Evolutionary conservation across 1,140 invertebrate species (phyloP), one percentile per base, ranked within the genome.

Genomic region (Leucophenga varia): DNA sequence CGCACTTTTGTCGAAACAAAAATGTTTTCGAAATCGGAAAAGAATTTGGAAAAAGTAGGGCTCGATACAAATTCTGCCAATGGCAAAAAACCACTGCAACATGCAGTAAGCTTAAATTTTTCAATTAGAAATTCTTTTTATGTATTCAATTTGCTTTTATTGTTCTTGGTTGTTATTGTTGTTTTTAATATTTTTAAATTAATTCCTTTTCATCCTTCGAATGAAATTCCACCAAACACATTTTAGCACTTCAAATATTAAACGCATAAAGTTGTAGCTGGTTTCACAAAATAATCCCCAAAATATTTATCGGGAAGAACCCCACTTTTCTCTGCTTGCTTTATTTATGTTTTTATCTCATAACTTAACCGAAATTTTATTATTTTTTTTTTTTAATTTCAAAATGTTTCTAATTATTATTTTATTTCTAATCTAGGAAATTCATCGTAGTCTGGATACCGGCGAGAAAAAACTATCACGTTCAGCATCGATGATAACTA

Each of bases 1-100:
- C 87, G 88, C 74, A 86, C 89, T 2, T 94, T 95, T 64, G 91
- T 95, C 1, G 93, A 94, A 74, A 93, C 90, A 1, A 93, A 93
- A 76, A 77, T 95, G 47, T 80, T 93, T 34, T 93, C 91, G 0
- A 91, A 93, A 75, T 94, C 91, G 3, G 91, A 95, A 59, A 93
- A 91, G 76, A 87, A 89, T 38, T 76, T 94, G 50, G 91, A 94
- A 77, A 93, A 90, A 81, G 90, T 93, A 71, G 89, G 88, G 42
- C 84, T 88, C 40, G 87, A 89, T 38, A 70, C 61, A 52, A 86
- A 84, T 54, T 64, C 64, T 47, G 72, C 81, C n/a, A 86, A 86
- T 72, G 65, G 55, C 59, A 69, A 74, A 61, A 68, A 53, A 50
- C 57, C 55, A 61, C 63, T 74, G 61, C 55, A 70, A 61, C 70